Percentiles rank a stretch among this genome's conserved stretches.
These are phyloP conservation scores for Drosophila sechellia DNA, from an alignment of 1,140 invertebrate species.

Conservation along the genomic window DNA sequence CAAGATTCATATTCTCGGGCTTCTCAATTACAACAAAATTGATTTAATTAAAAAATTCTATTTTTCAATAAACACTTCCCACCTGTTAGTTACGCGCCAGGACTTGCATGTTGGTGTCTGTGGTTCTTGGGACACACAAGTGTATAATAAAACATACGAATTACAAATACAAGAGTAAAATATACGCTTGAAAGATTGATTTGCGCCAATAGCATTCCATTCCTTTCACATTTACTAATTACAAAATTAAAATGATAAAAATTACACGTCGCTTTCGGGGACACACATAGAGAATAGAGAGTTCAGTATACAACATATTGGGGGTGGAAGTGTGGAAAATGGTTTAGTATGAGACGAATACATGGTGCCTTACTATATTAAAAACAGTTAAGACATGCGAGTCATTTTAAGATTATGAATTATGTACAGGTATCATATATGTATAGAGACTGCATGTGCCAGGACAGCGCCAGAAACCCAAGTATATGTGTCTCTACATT, in stretches of 20 bases:
- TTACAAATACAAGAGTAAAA: constrained; percentile 58
- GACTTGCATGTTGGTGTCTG: constrained; percentile 10
- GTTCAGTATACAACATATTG: constrained; percentile 30
- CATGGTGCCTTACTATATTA: constrained; percentile 35
- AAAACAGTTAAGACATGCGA: constrained; percentile 63
- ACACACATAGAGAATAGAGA: constrained; percentile 42
- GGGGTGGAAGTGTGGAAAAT: constrained; percentile 7
- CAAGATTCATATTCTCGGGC: constrained; percentile 20
- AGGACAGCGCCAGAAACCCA: constrained; percentile 70
- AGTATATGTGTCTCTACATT: constrained; percentile 52
- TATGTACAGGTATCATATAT: constrained; percentile 66
- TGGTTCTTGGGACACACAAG: constrained; percentile 35
- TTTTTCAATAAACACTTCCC: constrained; percentile 58
- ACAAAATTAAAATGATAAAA: constrained; percentile 72
- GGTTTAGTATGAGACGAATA: constrained; percentile 47
- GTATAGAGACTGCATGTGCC: constrained; percentile 40
- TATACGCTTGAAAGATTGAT: constrained; percentile 33
- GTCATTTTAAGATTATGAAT: constrained; percentile 64
- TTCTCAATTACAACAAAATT: constrained; percentile 67
- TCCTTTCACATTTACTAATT: constrained; percentile 68
- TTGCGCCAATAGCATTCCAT: constrained; percentile 1
- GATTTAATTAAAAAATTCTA: constrained; percentile 69
- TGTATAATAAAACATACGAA: constrained; percentile 62
- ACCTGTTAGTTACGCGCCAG: constrained; percentile 24
- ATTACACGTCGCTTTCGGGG: constrained; percentile 63